A percentile compares a stretch with the other conserved stretches of the same genome.
These are phyloP conservation scores for Synergus japonicus DNA, from an alignment of 2,888 invertebrate genomes.

Conservation along the genomic window DNA sequence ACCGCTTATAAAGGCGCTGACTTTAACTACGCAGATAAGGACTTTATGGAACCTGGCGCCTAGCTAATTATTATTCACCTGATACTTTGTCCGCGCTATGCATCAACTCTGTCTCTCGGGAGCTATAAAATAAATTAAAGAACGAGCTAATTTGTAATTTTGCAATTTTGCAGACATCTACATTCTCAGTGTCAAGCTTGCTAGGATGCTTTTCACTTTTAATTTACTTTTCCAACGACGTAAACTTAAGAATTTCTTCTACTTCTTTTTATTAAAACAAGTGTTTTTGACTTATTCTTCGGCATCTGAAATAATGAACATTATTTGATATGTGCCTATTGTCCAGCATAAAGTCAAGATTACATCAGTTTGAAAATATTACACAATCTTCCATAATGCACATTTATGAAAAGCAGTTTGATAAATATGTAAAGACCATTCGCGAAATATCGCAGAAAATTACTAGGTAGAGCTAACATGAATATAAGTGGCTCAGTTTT, in stretches of 20 bases:
- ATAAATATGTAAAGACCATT: constrained; percentile 13
- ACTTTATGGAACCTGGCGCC: constrained; percentile 59
- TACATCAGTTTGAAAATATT: neutral
- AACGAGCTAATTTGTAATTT: neutral
- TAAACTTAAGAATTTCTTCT: neutral
- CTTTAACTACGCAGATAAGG: constrained; percentile 53
- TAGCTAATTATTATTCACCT: constrained; percentile 56
- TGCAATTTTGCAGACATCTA: neutral
- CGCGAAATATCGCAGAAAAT: constrained; percentile 22
- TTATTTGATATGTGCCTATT: neutral
- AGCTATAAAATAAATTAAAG: constrained; percentile 14
- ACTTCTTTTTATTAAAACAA: too few relatives aligned
- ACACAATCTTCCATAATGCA: neutral
- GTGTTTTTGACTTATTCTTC: too few relatives aligned
- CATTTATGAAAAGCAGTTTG: neutral
- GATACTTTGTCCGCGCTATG: constrained; percentile 44
- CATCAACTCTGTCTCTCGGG: neutral
- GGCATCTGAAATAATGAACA: neutral
- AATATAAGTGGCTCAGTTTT: neutral
- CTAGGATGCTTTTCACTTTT: neutral
- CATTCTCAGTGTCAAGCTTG: neutral
- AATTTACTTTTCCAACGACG: neutral
- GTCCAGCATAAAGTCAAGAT: neutral
- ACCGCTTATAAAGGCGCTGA: constrained; percentile 40
- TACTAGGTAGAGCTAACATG: constrained; percentile 4